A percentile compares a stretch with the other conserved stretches of the same genome.
phyloP scores from a whole-genome alignment of 2,113 vertebrate species.

The Oryzias celebensis region DNA sequence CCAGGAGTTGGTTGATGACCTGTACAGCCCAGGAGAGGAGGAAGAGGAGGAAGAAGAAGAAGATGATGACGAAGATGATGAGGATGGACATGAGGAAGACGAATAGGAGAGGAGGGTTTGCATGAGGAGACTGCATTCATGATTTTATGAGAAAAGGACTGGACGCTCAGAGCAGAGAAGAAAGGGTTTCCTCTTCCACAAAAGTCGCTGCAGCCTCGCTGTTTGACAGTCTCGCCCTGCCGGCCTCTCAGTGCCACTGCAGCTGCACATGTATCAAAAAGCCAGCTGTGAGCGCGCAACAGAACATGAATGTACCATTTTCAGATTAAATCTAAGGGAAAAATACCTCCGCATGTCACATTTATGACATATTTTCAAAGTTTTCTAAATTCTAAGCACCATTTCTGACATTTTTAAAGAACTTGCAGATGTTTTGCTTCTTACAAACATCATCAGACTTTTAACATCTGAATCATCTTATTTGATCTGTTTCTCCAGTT shows the following conservation, averaged over 20 bases:
- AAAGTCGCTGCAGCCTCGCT: no score
- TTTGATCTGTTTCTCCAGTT: not conserved
- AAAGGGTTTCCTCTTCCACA: no score
- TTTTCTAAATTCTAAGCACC: not conserved
- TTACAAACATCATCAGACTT: no score
- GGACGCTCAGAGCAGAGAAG: no score
- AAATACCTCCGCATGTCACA: slow-evolving; percentile 15
- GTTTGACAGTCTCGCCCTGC: no score
- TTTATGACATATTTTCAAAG: slow-evolving; percentile 25
- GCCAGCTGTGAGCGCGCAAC: not conserved
- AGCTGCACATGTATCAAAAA: no score
- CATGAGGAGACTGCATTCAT: not conserved
- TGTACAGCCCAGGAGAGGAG: slow-evolving; percentile 52
- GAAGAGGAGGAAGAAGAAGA: slow-evolving; percentile 56
- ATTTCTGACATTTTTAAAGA: slow-evolving; percentile 1
- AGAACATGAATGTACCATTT: slow-evolving; percentile 32
- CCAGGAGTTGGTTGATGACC: slow-evolving; percentile 34
- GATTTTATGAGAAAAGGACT: not conserved
- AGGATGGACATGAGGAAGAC: slow-evolving; percentile 4
- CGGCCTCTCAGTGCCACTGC: no score
- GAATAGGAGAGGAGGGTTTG: slow-evolving; percentile 23
- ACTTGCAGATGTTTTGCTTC: not conserved
- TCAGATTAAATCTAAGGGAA: not conserved
- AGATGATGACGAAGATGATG: not conserved
- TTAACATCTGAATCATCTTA: no score